Percentiles rank a stretch among this genome's conserved stretches.
Evolutionary conservation across 2,797 vertebrate genomes (phyloP).

Genomic region (Otolemur crassicaudatus): DNA sequence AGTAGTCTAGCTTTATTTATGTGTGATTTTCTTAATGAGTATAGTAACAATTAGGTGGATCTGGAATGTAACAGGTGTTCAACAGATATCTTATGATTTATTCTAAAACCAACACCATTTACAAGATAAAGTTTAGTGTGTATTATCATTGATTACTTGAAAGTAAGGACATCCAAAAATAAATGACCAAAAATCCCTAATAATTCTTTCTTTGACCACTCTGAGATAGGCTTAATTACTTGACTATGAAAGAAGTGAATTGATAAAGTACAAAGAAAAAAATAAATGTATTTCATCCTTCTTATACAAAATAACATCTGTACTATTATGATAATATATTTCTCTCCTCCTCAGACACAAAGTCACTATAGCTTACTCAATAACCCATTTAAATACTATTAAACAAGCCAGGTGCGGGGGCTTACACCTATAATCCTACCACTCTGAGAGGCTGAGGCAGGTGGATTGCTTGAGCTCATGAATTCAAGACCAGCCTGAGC

Average conservation of each 20-base stretch:
- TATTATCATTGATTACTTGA: neutral
- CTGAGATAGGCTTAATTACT: neutral
- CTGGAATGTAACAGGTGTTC: neutral
- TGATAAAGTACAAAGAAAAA: neutral
- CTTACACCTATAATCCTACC: too few species aligned
- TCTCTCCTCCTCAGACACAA: neutral
- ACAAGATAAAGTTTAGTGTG: neutral
- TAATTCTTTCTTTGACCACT: neutral
- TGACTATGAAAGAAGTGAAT: neutral
- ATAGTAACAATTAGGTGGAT: neutral
- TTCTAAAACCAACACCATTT: constrained; percentile 21
- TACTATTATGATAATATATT: neutral
- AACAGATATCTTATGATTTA: constrained; percentile 1
- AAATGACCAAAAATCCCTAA: neutral
- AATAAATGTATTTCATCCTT: neutral
- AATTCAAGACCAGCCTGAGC: too few species aligned
- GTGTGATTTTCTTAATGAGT: neutral
- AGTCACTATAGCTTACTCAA: neutral
- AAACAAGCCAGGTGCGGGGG: neutral
- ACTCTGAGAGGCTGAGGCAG: too few species aligned
- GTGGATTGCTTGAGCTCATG: too few species aligned
- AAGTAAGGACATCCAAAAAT: neutral
- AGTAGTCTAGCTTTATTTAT: neutral
- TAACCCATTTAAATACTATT: constrained; percentile 1
- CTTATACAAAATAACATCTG: neutral